Base-by-base conservation (phyloP, 2,888 invertebrate species). In the Creontiades dilutus region DNA sequence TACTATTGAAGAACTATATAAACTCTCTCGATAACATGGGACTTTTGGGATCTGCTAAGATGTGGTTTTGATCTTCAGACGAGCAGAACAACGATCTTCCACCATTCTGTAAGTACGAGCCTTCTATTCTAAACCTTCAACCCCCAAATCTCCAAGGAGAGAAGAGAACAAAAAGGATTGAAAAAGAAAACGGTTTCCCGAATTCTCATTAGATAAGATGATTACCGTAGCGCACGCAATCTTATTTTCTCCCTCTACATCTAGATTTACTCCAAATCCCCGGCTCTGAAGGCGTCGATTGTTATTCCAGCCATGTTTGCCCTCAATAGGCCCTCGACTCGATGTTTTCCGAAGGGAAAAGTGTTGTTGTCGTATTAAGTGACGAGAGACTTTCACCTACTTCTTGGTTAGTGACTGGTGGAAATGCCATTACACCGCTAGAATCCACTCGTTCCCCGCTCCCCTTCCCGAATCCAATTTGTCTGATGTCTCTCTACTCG, bases 331-430 rank as follows among this genome's bases (percentile, higher is more conserved):
- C 82, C 47, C 52, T 19, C 82, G 48, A 27, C 82, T 68, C 68
- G 68, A 48, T 46, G 82, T 82, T 82, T 82, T 48, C 47, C 78
- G 37, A 47, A 14, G 37, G 47, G 47, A 78, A 81, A 82, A 82
- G 82, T 48, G 82, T 48, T 82, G 27, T 46, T 47, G 37, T 47
- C 47, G 78, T 47, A 47, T 82, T 82, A 52, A 82, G 82, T 52
- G 82, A 48, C 82, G 47, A 23, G 47, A 68, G 48, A 76, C 16
- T 28, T 52, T 27, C 52, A 82, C 82, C 47, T 82, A 82, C 47
- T 82, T 47, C 78, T 47, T 48, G 82, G 48, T 82, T 52, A 52
- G 82, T 82, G 82, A 82, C 82, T 82, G 82, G 82, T 82, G 27
- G 82, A 23, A 52, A 82, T n/a, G 82, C 46, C 82, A 82, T 82